These are phyloP conservation scores for Ceratosolen fusciceps DNA, from an alignment of 1,140 invertebrate genomes.

Conservation along the genomic window DNA sequence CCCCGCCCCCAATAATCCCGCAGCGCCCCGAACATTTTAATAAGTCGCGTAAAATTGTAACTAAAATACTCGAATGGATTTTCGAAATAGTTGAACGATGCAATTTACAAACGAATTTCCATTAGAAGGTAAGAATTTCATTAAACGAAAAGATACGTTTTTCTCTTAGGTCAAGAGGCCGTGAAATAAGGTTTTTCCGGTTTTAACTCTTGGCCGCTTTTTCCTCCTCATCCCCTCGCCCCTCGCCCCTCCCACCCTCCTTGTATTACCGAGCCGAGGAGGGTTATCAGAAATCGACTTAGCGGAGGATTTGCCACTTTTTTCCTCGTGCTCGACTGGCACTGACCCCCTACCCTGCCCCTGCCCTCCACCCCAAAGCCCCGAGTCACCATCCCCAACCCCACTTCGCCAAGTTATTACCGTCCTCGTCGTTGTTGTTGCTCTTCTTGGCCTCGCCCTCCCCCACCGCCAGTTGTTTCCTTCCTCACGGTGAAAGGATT, in stretches of 20 bases:
- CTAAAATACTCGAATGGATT: constrained; percentile 24
- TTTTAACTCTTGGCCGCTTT: constrained; percentile 1
- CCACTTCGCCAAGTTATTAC: too few species aligned
- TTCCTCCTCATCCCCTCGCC: constrained; percentile 30
- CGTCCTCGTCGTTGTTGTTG: not conserved
- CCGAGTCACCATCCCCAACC: too few species aligned
- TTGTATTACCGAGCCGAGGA: too few species aligned
- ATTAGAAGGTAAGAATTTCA: constrained; percentile 48
- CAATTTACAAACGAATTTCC: constrained; percentile 24
- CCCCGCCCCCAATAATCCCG: too few species aligned
- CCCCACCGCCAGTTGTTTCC: constrained; percentile 2
- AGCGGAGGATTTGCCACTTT: constrained; percentile 27
- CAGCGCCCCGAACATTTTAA: constrained; percentile 42
- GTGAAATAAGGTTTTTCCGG: constrained; percentile 41
- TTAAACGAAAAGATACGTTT: constrained; percentile 46
- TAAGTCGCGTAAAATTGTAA: constrained; percentile 4
- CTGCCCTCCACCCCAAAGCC: too few species aligned
- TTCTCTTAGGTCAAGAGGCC: constrained; percentile 27
- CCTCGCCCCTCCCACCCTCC: too few species aligned
- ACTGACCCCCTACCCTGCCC: too few species aligned
- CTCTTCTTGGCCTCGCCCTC: not conserved
- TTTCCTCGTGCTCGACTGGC: not conserved
- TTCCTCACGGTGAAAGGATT: constrained; percentile 26
- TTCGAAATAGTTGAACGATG: constrained; percentile 38
- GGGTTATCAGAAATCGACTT: constrained; percentile 44